phyloP scores from a whole-genome alignment of 2,113 vertebrate genomes.

The Spea bombifrons region DNA sequence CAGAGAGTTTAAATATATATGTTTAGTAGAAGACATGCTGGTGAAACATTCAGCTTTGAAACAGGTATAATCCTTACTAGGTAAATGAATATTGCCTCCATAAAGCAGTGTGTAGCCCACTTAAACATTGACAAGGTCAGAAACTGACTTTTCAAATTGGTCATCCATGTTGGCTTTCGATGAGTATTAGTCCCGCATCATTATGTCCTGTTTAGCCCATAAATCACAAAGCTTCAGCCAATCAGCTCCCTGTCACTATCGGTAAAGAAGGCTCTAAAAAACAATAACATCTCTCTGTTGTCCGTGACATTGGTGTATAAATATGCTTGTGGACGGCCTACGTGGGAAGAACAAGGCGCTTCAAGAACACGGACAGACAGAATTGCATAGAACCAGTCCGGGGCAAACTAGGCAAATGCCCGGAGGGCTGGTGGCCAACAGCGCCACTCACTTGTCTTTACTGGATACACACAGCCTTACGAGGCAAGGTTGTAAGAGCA shows the following conservation, averaged over 20 bases:
- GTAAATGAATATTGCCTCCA: conserved; percentile 28
- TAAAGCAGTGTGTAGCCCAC: not conserved
- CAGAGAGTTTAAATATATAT: conserved; percentile 27
- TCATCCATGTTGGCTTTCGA: conserved; percentile 46
- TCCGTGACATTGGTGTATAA: conserved; percentile 79
- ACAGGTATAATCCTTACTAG: conserved; percentile 32
- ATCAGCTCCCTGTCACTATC: conserved; percentile 81
- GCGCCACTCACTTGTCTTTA: too few species aligned
- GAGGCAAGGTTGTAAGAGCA: too few species aligned
- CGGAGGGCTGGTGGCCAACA: too few species aligned
- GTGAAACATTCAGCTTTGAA: conserved; percentile 20
- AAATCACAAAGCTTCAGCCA: conserved; percentile 77
- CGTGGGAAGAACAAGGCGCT: conserved; percentile 66
- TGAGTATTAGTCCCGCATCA: conserved; percentile 72
- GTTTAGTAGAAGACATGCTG: conserved; percentile 35
- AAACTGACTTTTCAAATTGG: conserved; percentile 20
- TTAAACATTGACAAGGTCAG: conserved; percentile 26
- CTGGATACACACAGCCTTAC: too few species aligned
- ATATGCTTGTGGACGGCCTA: conserved; percentile 75
- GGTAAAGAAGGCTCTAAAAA: conserved; percentile 71
- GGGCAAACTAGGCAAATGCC: too few species aligned
- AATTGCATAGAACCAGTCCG: too few species aligned
- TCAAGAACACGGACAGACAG: conserved; percentile 65
- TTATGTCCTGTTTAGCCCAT: conserved; percentile 78
- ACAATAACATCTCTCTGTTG: conserved; percentile 68